Conservation (phyloP, 2,113 vertebrate genomes). For the Ranitomeya imitator region DNA sequence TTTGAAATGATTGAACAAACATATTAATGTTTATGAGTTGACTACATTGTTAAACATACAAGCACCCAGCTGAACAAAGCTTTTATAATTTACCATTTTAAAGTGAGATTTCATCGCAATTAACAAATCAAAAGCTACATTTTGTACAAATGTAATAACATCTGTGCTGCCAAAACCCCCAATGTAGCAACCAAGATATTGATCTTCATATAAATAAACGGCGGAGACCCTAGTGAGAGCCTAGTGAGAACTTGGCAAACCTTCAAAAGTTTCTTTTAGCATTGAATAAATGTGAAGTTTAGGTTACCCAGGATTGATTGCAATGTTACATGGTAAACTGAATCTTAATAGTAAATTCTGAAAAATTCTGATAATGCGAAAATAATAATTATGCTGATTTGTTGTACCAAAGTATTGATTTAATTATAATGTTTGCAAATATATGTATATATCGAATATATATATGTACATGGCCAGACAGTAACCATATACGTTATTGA, state of each 20-base stretch:
- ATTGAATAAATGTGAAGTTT: neutral
- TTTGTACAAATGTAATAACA: neutral
- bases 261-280: neutral
- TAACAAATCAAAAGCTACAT: neutral
- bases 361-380: neutral
- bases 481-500: too few relatives aligned
- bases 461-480: too few relatives aligned
- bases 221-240: slow-evolving; percentile 3
- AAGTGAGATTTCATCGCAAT: neutral
- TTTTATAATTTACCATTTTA: neutral
- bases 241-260: neutral
- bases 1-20: neutral
- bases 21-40: neutral
- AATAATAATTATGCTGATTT: neutral
- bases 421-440: neutral
- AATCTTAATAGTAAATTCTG: neutral
- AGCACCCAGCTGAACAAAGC: neutral
- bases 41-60: neutral
- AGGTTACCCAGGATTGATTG: neutral
- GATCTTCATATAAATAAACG: slow-evolving; percentile 2
- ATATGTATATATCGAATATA: neutral
- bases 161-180: neutral
- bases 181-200: slow-evolving; percentile 3
- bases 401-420: neutral
- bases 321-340: neutral